Conservation (phyloP, 2,888 invertebrate genomes). For the Eilema caniola region DNA sequence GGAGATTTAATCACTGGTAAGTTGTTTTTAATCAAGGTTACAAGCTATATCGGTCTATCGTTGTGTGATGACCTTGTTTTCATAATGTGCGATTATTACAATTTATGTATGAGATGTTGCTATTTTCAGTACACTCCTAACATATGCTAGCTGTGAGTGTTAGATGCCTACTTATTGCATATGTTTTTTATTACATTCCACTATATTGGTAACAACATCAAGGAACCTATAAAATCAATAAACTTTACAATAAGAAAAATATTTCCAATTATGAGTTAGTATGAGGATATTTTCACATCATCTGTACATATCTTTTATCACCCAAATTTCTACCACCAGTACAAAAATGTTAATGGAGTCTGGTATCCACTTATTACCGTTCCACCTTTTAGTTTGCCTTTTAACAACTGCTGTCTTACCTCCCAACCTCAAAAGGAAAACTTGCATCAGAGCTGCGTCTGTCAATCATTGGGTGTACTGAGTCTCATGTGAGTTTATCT, state of each 20-base stretch:
- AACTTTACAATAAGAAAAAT: neutral
- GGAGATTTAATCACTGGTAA: neutral
- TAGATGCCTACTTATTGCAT: neutral
- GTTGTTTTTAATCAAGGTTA: slow-evolving; percentile 2
- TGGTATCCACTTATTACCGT: no score
- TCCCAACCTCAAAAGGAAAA: no score
- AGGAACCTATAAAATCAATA: neutral
- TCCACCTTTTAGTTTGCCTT: no score
- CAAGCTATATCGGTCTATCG: neutral
- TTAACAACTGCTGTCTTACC: no score
- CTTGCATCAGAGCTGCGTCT: no score
- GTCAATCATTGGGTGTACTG: no score
- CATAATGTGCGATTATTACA: neutral
- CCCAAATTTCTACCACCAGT: no score
- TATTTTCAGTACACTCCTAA: neutral
- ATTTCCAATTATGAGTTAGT: no score
- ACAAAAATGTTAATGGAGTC: no score
- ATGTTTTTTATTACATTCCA: neutral
- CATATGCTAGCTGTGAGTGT: neutral
- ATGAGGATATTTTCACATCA: no score
- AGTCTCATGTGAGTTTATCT: no score
- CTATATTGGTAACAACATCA: neutral
- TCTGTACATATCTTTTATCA: no score
- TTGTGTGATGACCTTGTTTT: neutral
- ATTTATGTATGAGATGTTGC: neutral